Base-by-base conservation (phyloP, 2,888 invertebrate species). In the Chaitophorus viminalis region DNA sequence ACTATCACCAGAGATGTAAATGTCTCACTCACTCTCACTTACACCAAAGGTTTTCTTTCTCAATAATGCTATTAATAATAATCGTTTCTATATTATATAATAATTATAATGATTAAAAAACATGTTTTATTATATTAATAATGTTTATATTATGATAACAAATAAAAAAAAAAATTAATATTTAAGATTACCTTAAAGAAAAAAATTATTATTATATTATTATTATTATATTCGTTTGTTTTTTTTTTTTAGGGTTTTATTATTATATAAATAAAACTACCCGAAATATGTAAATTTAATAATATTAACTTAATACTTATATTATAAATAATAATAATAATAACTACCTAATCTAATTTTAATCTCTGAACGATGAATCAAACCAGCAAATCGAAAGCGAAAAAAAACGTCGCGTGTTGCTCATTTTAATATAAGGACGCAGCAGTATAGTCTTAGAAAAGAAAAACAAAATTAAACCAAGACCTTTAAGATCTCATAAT, bases 31-130 rank as follows among this genome's bases (percentile, higher is more conserved):
- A 87, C 86, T 87, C 86, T 87, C 79, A 87, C 79, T 87, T 87
- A 87, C 86, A 87, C 86, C 86, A 87, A 87, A 87, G 86, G 86
- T 87, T 87, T 87, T 87, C 78, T 87, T 87, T 87, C 86, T 87
- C 86, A 79, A 87, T 78, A 87, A 79, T 74, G 79, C 86, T 87
- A 79, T 87, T 79, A 79, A 87, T 79, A 87, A 87, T 87, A 87
- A 87, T 87, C 78, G 79, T 87, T 79, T 87, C 86, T 87, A 79
- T 87, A 87, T 87, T 78, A 79, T 87, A 79, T 72, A 74, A 79
- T 84, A 70, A 85, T 84, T 85, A 78, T 85, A 78, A 77, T 70
- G 70, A 85, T 78, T 85, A 18, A 65, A 75, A 83, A 79, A 87
- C 86, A 74, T 87, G 86, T 87, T 87, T 87, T 79, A 87, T 79